Conservation (phyloP, 2,888 invertebrate species). For the Epinotia bilunana region DNA sequence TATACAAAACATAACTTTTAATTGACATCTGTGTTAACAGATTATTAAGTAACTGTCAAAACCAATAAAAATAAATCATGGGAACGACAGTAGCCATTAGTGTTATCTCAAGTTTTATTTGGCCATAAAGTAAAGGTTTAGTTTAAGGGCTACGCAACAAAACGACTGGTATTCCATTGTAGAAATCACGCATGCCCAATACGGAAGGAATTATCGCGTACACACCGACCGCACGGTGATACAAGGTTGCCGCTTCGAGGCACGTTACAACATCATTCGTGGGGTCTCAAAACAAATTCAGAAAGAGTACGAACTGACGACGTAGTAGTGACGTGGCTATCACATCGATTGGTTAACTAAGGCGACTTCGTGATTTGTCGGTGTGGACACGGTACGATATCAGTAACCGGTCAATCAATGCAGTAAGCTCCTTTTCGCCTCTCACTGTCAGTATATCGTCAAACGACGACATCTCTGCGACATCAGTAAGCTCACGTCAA, state of each 20-base stretch:
- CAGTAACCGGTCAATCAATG: no score
- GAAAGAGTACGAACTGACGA: no score
- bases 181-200: constrained; percentile 36
- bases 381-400: no score
- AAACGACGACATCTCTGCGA: no score
- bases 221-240: constrained; percentile 14
- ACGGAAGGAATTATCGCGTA: constrained; percentile 12
- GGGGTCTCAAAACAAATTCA: no score
- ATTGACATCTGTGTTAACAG: constrained; percentile 33
- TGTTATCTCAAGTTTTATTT: constrained; percentile 36
- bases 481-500: no score
- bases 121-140: constrained; percentile 29
- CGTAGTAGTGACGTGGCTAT: no score
- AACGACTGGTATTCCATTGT: constrained; percentile 32
- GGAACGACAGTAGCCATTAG: constrained; percentile 36
- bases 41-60: constrained; percentile 36
- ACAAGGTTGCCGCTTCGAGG: neutral
- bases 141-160: constrained; percentile 37
- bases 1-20: constrained; percentile 22
- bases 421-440: no score
- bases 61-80: constrained; percentile 34
- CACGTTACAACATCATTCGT: neutral
- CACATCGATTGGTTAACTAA: no score
- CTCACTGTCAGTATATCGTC: no score
- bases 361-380: no score